phyloP scores from a whole-genome alignment of 2,113 vertebrate species.

The Oriolus oriolus region DNA sequence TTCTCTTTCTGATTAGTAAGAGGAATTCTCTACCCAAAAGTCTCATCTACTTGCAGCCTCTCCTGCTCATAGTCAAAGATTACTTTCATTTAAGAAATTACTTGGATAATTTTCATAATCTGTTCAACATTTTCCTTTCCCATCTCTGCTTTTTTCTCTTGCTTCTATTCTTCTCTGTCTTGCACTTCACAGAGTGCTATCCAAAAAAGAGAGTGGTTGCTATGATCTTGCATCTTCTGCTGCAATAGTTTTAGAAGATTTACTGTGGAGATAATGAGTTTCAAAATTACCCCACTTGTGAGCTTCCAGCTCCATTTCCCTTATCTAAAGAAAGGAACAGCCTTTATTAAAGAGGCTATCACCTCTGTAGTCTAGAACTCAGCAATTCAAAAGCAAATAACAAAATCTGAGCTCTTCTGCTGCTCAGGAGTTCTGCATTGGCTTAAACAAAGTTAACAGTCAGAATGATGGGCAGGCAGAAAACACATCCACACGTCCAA shows the following conservation, averaged over 20 bases:
- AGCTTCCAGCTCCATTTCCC: neutral
- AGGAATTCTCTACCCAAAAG: neutral
- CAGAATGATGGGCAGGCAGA: neutral
- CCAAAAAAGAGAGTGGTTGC: neutral
- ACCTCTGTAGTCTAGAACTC: neutral
- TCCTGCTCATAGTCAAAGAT: neutral
- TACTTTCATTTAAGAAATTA: neutral
- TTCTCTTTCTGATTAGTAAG: constrained; percentile 5
- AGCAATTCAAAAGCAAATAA: neutral
- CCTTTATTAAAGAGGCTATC: neutral
- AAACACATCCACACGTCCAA: neutral
- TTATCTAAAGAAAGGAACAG: neutral
- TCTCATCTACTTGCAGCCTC: neutral
- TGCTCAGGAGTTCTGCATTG: neutral
- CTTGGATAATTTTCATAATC: constrained; percentile 1
- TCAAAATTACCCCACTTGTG: neutral
- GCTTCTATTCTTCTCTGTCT: neutral
- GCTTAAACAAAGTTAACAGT: neutral
- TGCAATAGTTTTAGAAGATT: neutral
- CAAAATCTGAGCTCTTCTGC: neutral
- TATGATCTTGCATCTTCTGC: neutral
- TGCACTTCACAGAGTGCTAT: neutral
- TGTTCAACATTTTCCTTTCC: neutral
- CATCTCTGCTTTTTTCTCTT: neutral
- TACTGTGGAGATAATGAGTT: neutral